phyloP scores from a whole-genome alignment of 2,113 vertebrate genomes.

The Carlito syrichta region DNA sequence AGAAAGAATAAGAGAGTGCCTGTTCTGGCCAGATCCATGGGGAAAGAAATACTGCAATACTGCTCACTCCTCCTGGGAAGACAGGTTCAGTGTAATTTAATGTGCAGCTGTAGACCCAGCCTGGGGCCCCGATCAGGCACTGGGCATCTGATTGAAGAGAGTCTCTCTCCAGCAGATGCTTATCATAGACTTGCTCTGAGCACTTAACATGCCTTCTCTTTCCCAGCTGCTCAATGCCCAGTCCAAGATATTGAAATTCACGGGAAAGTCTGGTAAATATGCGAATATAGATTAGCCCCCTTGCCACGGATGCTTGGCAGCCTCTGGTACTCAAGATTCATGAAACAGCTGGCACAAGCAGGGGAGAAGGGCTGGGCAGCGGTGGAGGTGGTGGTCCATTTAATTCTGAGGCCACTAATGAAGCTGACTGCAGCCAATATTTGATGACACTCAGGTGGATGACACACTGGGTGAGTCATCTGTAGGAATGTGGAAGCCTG shows the following conservation, averaged over 20 bases:
- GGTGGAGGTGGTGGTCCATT: not conserved
- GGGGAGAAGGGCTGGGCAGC: not conserved
- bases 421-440: constrained; percentile 19
- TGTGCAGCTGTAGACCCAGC: not conserved
- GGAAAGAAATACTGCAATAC: not conserved
- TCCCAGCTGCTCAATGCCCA: constrained; percentile 40
- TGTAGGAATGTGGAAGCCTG: not conserved
- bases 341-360: constrained; percentile 50
- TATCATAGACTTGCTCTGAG: constrained; percentile 25
- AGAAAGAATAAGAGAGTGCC: not conserved
- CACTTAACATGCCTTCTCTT: constrained; percentile 23
- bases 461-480: not conserved
- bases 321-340: constrained; percentile 54
- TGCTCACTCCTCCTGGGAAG: not conserved
- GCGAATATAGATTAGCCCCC: constrained; percentile 60
- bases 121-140: not conserved
- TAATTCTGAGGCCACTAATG: constrained; percentile 47
- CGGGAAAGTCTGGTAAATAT: not conserved
- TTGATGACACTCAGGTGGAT: constrained; percentile 36
- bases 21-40: not conserved
- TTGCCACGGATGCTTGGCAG: constrained; percentile 56
- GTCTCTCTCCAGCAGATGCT: not conserved
- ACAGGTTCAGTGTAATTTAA: not conserved
- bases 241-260: constrained; percentile 51
- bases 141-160: constrained; percentile 14